Evolutionary conservation across 2,797 vertebrate species (phyloP), one percentile per base, ranked within the genome.

Genomic region (Ctenopoma multispine): DNA sequence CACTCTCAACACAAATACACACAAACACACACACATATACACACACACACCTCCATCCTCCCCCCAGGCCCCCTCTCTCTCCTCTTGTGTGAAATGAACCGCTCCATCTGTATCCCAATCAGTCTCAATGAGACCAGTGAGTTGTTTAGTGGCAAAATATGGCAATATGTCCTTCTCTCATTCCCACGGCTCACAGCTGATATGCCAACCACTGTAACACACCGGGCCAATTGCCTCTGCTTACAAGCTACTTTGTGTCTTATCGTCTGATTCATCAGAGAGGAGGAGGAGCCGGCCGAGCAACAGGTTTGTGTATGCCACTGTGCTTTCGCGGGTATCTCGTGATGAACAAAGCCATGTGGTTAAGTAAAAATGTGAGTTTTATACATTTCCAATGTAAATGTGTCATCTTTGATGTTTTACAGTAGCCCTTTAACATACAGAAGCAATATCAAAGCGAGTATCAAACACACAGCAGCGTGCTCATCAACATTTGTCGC

Each of bases 21-120:
- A 47, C 69, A 24, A 23, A 49, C 61, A 18, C 64, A 41, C 29
- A 24, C 65, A n/a, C 23, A 34, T 54, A n/a, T 29, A 40, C 41
- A 53, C 27, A 50, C 69, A 68, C 14, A 48, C 55, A 63, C 53
- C 47, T 38, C 56, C 20, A 17, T 38, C 31, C 55, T 41, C 57
- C 53, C 64, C 40, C 7, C 1, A 12, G 4, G 3, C 49, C 46
- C 12, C 53, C n/a, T n/a, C n/a, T n/a, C n/a, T 65, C 60, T 34
- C 43, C 20, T 73, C 34, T 68, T 18, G 55, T 78, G 71, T 72
- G 78, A 89, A 91, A 90, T 82, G 79, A 89, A 83, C 71, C n/a
- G 3, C 74, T 89, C 75, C 79, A 80, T 83, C 80, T 87, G 80
- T 87, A 85, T 85, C 75, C 84, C 72, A 87, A 75, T 89, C 68